Evolutionary conservation across 2,888 invertebrate genomes (phyloP).

Genomic region (Calliscelio sp.): DNA sequence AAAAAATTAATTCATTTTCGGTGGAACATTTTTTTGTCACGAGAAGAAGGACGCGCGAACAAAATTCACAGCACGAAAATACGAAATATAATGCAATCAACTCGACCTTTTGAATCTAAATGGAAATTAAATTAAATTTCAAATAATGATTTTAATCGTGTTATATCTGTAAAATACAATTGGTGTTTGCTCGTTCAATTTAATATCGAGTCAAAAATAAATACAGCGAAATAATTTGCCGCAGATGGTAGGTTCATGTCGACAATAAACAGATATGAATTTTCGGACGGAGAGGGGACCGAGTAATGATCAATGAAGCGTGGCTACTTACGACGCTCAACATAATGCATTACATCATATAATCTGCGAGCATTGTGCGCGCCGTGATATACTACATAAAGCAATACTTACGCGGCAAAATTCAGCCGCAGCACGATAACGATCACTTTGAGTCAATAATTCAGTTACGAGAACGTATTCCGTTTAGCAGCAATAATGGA

Average conservation of each 20-base stretch:
- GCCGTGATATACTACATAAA: slow-evolving; percentile 40
- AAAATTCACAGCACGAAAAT: background rate
- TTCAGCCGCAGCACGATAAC: slow-evolving; percentile 72
- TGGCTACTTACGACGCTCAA: slow-evolving; percentile 5
- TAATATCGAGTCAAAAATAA: too few species aligned
- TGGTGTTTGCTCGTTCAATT: background rate
- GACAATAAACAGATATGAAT: too few species aligned
- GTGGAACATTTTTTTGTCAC: slow-evolving; percentile 23
- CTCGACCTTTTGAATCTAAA: slow-evolving; percentile 13
- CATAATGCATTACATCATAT: slow-evolving; percentile 25
- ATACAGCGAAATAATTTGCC: too few species aligned
- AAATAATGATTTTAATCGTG: background rate
- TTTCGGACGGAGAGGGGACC: too few species aligned
- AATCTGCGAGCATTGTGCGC: slow-evolving; percentile 26
- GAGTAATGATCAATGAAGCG: slow-evolving; percentile 1
- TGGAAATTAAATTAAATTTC: slow-evolving; percentile 19
- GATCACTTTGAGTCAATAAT: slow-evolving; percentile 77
- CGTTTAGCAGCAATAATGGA: slow-evolving; percentile 69
- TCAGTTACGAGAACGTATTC: slow-evolving; percentile 71
- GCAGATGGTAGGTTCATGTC: too few species aligned
- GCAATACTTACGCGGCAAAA: slow-evolving; percentile 66
- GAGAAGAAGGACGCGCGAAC: background rate
- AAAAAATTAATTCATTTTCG: slow-evolving; percentile 41
- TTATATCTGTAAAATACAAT: background rate
- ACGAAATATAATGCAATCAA: slow-evolving; percentile 18